Evolutionary conservation across 2,113 vertebrate species (phyloP).

Genomic region (Egretta garzetta): DNA sequence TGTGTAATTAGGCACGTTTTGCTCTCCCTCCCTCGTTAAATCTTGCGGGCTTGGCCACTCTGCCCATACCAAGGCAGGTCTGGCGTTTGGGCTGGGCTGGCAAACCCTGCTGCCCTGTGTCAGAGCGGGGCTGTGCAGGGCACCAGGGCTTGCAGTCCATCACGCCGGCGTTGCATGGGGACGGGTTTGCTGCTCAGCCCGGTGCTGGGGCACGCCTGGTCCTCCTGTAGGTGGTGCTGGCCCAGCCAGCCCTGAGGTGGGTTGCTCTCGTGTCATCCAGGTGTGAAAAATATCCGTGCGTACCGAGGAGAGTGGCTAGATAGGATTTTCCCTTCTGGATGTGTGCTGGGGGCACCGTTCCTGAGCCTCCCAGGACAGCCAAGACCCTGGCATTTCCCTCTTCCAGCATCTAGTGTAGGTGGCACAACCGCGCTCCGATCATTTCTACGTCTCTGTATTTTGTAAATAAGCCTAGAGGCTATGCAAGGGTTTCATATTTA

Average conservation of each 20-base stretch:
- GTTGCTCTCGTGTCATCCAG: neutral
- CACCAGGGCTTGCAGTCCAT: neutral
- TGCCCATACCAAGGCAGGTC: neutral
- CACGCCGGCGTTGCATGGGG: rapidly evolving
- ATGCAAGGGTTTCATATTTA: neutral
- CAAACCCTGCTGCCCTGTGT: neutral
- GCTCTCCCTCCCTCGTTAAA: neutral
- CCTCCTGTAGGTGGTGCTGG: neutral
- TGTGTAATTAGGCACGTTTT: neutral
- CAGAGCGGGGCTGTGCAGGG: neutral
- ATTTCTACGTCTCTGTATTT: neutral
- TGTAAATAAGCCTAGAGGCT: conserved; percentile 55
- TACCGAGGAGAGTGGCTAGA: rapidly evolving
- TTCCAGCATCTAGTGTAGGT: neutral
- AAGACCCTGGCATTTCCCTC: neutral
- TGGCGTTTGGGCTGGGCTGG: neutral
- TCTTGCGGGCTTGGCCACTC: neutral
- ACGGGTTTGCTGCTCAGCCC: neutral
- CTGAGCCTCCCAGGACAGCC: neutral
- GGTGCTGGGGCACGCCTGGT: neutral
- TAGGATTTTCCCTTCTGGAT: neutral
- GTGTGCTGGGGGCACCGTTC: rapidly evolving
- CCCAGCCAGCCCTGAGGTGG: neutral
- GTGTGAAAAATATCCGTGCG: neutral
- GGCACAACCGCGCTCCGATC: neutral